Conservation (phyloP, 2,888 invertebrate genomes). For the Aporophyla lueneburgensis region DNA sequence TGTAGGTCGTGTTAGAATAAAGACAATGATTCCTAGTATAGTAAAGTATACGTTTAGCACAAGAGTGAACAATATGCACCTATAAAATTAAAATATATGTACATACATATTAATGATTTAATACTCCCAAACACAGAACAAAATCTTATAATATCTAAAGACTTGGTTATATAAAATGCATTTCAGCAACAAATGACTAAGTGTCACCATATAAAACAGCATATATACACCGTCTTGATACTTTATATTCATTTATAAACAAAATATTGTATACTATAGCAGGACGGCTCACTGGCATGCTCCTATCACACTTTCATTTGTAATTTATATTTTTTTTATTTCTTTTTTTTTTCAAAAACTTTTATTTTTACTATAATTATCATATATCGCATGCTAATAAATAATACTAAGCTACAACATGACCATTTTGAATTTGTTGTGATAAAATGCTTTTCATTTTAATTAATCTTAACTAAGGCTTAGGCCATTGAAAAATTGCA, state of each 20-base stretch:
- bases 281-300: conserved; percentile 83
- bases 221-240: conserved; percentile 67
- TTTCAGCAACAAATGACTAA: conserved; percentile 57
- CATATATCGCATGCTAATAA: conserved; percentile 89
- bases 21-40: conserved; percentile 1
- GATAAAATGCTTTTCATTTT: conserved; percentile 47
- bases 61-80: conserved; percentile 37
- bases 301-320: conserved; percentile 78
- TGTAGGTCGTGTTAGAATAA: conserved; percentile 1
- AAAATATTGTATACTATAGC: conserved; percentile 69
- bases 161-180: conserved; percentile 65
- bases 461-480: conserved; percentile 48
- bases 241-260: conserved; percentile 63
- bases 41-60: conserved; percentile 21
- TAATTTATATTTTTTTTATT: conserved; percentile 77
- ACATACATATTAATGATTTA: conserved; percentile 33
- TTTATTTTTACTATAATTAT: conserved; percentile 75
- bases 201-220: conserved; percentile 64
- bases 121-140: conserved; percentile 17
- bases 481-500: conserved; percentile 46
- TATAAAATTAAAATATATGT: conserved; percentile 24
- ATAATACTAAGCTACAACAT: conserved; percentile 85
- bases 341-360: conserved; percentile 72
- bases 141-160: conserved; percentile 11
- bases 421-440: conserved; percentile 75